Base-by-base conservation (phyloP, 2,888 invertebrate genomes). In the Sycophila texana region DNA sequence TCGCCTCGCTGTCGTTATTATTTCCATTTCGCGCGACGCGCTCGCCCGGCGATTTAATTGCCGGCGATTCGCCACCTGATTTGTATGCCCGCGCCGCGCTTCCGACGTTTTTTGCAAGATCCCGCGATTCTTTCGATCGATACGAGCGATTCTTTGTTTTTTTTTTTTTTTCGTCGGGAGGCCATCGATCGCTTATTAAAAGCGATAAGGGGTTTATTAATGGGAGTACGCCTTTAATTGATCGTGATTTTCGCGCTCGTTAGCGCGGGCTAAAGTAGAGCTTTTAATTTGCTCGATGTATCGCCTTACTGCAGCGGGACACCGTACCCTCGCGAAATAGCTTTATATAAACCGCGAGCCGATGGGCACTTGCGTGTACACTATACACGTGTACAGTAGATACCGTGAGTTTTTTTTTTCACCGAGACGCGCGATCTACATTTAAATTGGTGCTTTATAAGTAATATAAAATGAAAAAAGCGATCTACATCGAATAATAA, bases 1-100 rank as follows among this genome's bases (percentile, higher is more conserved):
- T 83, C 82, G 16, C 47, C 7, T 86, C 83, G 53, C 82, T 79
- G 81, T 81, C 71, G 74, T 74, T 74, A 74, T 74, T 70, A 57
- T 71, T 72, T 72, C 60, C 55, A 49, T 60, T 61, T 57, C 49
- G 53, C 61, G 58, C 58, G 58, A 60, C 47, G 55, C 30, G 66
- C 58, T 39, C 66, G 67, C 63, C 26, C 80, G 71, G 57, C 30
- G n/a, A 71, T 79, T 72, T 76, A 73, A 80, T 81, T 77, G 79
- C 74, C 76, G 63, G 51, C 72, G 67, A 77, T 78, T 74, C 74
- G 74, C 39, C 63, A 49, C 55, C 26, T 39, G 60, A 75, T 80
- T 75, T 77, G 77, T 70, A 80, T 77, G 39, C 63, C 3, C 20
- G 26, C 22, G 20, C 13, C 13, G 66, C 70, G 39, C 18, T 26